These are phyloP conservation scores for Nasonia vitripennis DNA, from an alignment of 1,140 invertebrate genomes.

Conservation along the genomic window DNA sequence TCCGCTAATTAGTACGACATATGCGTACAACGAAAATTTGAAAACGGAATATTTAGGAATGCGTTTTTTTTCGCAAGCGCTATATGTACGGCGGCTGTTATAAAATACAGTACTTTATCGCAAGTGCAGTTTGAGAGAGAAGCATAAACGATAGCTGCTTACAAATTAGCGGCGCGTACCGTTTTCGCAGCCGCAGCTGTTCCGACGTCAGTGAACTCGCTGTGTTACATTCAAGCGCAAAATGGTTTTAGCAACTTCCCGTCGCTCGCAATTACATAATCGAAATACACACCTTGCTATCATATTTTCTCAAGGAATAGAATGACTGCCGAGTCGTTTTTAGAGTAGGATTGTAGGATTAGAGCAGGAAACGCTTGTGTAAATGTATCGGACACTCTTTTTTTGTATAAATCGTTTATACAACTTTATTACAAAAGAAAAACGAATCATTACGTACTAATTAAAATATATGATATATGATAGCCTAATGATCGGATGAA, in stretches of 20 bases:
- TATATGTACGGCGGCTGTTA: background rate
- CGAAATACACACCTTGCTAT: too few species aligned
- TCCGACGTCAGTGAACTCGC: constrained; percentile 2
- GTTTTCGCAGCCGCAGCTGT: background rate
- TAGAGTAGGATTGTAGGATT: too few species aligned
- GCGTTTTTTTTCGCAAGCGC: background rate
- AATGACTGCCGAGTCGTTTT: too few species aligned
- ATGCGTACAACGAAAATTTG: background rate
- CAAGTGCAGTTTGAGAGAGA: background rate
- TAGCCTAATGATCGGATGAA: constrained; percentile 1
- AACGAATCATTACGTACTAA: background rate
- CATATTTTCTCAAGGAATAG: too few species aligned
- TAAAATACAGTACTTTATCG: constrained; percentile 12
- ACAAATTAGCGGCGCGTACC: constrained; percentile 14
- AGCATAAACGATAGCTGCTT: constrained; percentile 23
- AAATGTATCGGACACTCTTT: background rate
- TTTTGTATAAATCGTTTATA: constrained; percentile 46
- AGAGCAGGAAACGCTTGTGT: too few species aligned
- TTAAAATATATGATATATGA: background rate
- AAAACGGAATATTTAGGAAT: background rate
- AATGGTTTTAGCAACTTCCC: background rate
- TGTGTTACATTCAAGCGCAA: background rate
- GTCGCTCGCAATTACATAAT: too few species aligned
- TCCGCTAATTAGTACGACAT: background rate
- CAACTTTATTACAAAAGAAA: constrained; percentile 48